phyloP scores from a whole-genome alignment of 2,888 invertebrate genomes.

The Caradrina clavipalpis region DNA sequence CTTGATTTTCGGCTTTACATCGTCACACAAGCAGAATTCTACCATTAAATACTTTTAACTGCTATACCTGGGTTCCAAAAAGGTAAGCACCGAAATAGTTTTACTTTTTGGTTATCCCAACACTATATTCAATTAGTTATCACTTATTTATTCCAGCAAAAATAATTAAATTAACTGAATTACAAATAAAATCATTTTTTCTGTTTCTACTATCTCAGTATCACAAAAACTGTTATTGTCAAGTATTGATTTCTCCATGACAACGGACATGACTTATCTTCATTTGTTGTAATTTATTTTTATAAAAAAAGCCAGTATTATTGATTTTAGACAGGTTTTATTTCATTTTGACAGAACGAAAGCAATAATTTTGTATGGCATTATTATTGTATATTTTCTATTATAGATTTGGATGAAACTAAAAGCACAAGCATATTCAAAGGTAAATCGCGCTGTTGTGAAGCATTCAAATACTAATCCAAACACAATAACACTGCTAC shows the following conservation, averaged over 20 bases:
- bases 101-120: slow-evolving; percentile 44
- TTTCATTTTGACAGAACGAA: slow-evolving; percentile 13
- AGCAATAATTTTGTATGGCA: slow-evolving; percentile 26
- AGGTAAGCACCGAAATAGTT: slow-evolving; percentile 49
- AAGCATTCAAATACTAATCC: slow-evolving; percentile 47
- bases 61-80: slow-evolving; percentile 16
- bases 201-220: slow-evolving; percentile 40
- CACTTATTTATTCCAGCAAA: slow-evolving; percentile 52
- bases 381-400: slow-evolving; percentile 63
- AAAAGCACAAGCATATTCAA: slow-evolving; percentile 79
- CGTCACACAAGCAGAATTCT: neutral
- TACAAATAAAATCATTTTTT: slow-evolving; percentile 40
- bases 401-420: slow-evolving; percentile 80
- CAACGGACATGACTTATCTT: slow-evolving; percentile 66
- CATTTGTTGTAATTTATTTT: slow-evolving; percentile 66
- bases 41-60: slow-evolving; percentile 30
- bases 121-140: slow-evolving; percentile 42
- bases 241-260: slow-evolving; percentile 76
- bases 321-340: slow-evolving; percentile 17
- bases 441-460: slow-evolving; percentile 69
- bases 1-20: neutral
- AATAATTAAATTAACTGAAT: slow-evolving; percentile 55
- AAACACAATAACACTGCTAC: slow-evolving; percentile 42
- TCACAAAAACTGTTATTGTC: slow-evolving; percentile 62
- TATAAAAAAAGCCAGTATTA: slow-evolving; percentile 53